A percentile compares a stretch with the other conserved stretches of the same genome.
These are phyloP conservation scores for Dinothrombium tinctorium DNA, from an alignment of 1,140 invertebrate species.

Conservation along the genomic window DNA sequence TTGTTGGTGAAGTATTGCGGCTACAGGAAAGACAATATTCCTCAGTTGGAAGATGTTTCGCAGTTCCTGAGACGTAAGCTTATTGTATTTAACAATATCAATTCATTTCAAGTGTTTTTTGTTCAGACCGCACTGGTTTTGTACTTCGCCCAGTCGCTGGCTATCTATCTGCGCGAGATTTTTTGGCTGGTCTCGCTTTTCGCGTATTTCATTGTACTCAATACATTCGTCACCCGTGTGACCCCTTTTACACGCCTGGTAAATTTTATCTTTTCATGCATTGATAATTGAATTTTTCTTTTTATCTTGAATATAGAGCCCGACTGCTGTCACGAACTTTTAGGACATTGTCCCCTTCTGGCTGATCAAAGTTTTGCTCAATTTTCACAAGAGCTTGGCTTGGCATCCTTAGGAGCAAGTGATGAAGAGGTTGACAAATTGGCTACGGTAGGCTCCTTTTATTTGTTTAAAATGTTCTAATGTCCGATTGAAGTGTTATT, in stretches of 20 bases:
- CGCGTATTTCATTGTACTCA: slow-evolving; percentile 96
- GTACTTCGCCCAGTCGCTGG: slow-evolving; percentile 88
- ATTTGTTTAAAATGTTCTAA: too few relatives aligned
- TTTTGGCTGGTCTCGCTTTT: slow-evolving; percentile 75
- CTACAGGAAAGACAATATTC: slow-evolving; percentile 64
- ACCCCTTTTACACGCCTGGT: slow-evolving; percentile 97
- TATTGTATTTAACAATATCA: not conserved
- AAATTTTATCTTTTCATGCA: slow-evolving; percentile 13
- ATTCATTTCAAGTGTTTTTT: not conserved
- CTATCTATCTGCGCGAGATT: slow-evolving; percentile 79
- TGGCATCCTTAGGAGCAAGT: slow-evolving; percentile 71
- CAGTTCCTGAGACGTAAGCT: slow-evolving; percentile 62
- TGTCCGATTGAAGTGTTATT: too few relatives aligned
- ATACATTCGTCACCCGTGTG: slow-evolving; percentile 87
- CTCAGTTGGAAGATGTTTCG: slow-evolving; percentile 82
- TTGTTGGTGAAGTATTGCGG: slow-evolving; percentile 84
- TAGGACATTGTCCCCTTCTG: slow-evolving; percentile 88
- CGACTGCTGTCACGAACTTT: slow-evolving; percentile 58
- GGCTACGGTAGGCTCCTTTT: slow-evolving; percentile 81
- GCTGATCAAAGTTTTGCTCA: slow-evolving; percentile 91
- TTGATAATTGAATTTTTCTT: not conserved
- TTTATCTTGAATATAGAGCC: slow-evolving; percentile 3
- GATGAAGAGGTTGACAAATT: slow-evolving; percentile 93
- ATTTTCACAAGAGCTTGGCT: slow-evolving; percentile 82
- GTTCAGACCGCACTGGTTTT: slow-evolving; percentile 66